Percentiles rank a stretch among this genome's conserved stretches.
Evolutionary conservation across 2,797 vertebrate genomes (phyloP).

Genomic region (Eulemur coronatus): DNA sequence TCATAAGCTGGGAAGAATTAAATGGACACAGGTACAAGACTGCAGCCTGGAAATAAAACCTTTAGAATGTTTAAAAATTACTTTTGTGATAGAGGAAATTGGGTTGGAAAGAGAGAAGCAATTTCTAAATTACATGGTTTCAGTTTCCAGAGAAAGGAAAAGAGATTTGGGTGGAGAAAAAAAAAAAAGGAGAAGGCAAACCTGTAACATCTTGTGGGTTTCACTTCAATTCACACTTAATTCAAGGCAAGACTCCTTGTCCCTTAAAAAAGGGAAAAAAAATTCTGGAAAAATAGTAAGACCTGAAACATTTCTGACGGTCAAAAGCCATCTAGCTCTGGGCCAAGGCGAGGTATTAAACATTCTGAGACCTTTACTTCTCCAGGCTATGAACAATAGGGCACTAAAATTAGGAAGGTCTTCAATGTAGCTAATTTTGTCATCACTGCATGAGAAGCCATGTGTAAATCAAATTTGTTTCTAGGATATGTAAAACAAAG

Average conservation of each 20-base stretch:
- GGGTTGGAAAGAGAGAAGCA: constrained; percentile 54
- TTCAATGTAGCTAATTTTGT: background rate
- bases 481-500: constrained; percentile 1
- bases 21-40: constrained; percentile 30
- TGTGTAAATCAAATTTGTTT: background rate
- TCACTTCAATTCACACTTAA: constrained; percentile 52
- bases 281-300: background rate
- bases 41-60: constrained; percentile 43
- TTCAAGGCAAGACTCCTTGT: constrained; percentile 33
- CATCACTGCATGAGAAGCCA: background rate
- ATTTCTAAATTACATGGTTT: constrained; percentile 75
- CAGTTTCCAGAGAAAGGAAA: constrained; percentile 53
- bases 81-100: constrained; percentile 63
- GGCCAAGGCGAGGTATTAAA: background rate
- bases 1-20: constrained; percentile 23
- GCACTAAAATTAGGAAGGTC: background rate
- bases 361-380: background rate
- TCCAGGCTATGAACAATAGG: background rate
- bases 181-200: background rate
- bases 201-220: background rate
- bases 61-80: constrained; percentile 68
- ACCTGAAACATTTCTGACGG: background rate
- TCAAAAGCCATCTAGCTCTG: background rate
- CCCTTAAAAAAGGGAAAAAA: background rate
- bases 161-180: background rate